Percentiles rank a stretch among this genome's conserved stretches.
These are phyloP conservation scores for Aporrectodea caliginosa DNA, from an alignment of 1,140 invertebrate species.

Conservation along the genomic window DNA sequence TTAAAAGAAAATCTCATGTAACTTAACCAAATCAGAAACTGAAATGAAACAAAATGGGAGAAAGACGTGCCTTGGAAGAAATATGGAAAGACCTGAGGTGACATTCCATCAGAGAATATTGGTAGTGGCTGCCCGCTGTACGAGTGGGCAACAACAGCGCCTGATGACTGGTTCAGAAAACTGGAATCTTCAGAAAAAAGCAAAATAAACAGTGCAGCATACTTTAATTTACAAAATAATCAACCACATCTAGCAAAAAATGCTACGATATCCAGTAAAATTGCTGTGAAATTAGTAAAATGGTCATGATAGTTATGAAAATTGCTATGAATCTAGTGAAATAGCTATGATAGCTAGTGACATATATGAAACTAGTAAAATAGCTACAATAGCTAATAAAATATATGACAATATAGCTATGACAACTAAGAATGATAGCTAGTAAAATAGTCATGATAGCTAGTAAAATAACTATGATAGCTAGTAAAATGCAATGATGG, in stretches of 20 bases:
- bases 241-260: neutral
- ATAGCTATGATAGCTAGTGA: neutral
- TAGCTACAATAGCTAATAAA: too few relatives aligned
- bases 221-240: neutral
- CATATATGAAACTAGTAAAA: neutral
- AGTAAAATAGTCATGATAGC: too few relatives aligned
- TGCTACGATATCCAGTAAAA: neutral
- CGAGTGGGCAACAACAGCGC: neutral
- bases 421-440: too few relatives aligned
- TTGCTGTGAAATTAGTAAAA: neutral
- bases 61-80: neutral
- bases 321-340: neutral
- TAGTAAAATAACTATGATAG: too few relatives aligned
- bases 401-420: too few relatives aligned
- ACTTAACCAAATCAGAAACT: neutral
- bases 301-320: neutral
- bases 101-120: neutral
- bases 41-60: neutral
- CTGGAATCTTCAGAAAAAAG: neutral
- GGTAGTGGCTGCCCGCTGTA: neutral
- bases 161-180: neutral
- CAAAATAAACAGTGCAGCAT: neutral
- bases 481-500: too few relatives aligned
- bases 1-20: neutral
- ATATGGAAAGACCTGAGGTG: neutral